Conservation (phyloP, 2,113 vertebrate genomes). For the Pedionomus torquatus region DNA sequence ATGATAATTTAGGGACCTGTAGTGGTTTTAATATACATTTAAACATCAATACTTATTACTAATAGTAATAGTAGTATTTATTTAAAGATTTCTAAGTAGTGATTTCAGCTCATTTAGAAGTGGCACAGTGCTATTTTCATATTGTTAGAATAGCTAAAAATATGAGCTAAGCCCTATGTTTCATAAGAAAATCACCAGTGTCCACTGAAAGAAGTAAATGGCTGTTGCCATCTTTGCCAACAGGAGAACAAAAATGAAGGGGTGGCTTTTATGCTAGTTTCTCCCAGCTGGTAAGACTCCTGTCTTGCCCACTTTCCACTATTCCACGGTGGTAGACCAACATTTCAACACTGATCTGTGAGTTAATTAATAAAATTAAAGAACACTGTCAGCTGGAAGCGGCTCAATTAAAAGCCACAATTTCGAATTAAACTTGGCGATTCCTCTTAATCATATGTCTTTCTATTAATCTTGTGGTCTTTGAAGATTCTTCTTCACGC, state of each 20-base stretch:
- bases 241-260: background rate
- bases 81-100: background rate
- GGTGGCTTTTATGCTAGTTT: background rate
- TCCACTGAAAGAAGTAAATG: background rate
- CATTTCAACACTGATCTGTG: background rate
- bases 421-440: background rate
- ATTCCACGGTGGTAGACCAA: background rate
- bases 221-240: background rate
- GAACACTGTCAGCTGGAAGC: background rate
- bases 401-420: conserved; percentile 35
- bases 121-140: background rate
- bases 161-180: background rate
- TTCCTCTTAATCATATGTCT: background rate
- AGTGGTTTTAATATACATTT: background rate
- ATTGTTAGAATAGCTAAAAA: background rate
- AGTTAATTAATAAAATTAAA: conserved; percentile 17
- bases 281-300: background rate
- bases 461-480: background rate
- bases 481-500: background rate
- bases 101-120: background rate
- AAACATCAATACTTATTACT: background rate
- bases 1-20: background rate
- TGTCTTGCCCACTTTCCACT: background rate
- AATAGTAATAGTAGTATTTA: background rate
- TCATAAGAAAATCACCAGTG: background rate